Conservation (phyloP, 2,888 invertebrate species). For the Vannuccia rotundouncinata region DNA sequence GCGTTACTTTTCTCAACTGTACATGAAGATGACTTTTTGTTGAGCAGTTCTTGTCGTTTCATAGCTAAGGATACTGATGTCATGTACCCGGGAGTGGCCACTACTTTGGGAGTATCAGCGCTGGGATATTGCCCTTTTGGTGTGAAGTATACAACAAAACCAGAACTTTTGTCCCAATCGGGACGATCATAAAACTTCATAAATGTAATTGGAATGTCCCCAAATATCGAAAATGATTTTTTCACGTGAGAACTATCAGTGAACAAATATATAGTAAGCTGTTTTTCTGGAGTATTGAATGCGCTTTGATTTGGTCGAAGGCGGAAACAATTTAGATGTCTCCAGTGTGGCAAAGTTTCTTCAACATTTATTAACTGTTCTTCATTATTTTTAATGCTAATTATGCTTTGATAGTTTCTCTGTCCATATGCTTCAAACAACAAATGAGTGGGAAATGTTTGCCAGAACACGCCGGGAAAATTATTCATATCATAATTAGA, state of each 20-base stretch:
- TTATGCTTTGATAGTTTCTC: neutral
- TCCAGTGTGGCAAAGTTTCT: neutral
- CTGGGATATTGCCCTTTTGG: neutral
- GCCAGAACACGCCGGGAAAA: neutral
- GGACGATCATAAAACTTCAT: neutral
- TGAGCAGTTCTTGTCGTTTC: neutral
- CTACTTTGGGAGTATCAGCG: neutral
- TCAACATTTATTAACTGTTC: neutral
- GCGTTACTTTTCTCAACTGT: neutral
- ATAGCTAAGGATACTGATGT: neutral
- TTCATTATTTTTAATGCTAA: neutral
- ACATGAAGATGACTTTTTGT: neutral
- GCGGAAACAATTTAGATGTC: neutral
- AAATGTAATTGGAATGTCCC: neutral
- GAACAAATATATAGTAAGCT: neutral
- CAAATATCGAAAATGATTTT: neutral
- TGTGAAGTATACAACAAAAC: constrained; percentile 3
- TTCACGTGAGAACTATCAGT: neutral
- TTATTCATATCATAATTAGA: neutral
- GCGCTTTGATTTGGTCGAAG: neutral
- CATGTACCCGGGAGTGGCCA: neutral
- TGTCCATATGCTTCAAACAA: neutral
- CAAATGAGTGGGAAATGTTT: neutral
- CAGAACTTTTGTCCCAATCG: neutral
- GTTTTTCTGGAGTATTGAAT: neutral